A percentile compares a stretch with the other conserved stretches of the same genome.
phyloP scores from a whole-genome alignment of 2,797 vertebrate species.

The Acanthis flammea region DNA sequence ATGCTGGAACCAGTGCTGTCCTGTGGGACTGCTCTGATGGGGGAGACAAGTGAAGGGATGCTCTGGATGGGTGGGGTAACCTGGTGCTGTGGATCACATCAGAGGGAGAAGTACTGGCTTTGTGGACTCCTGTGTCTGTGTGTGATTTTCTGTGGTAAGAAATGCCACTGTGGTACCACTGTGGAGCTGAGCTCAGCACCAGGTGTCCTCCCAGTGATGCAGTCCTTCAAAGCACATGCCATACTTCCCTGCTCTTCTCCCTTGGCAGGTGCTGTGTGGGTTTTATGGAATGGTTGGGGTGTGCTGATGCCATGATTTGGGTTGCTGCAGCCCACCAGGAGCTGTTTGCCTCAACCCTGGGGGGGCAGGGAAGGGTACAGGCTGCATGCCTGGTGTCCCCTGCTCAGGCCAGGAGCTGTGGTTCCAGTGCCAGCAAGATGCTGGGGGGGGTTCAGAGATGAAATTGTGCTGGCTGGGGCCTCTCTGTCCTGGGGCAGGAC shows the following conservation, averaged over 20 bases:
- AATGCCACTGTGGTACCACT: not conserved
- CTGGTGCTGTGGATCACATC: not conserved
- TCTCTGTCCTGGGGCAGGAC: not conserved
- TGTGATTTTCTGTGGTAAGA: not conserved
- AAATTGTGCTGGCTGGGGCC: not conserved
- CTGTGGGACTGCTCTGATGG: not conserved
- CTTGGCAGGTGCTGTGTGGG: not conserved
- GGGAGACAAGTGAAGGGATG: not conserved
- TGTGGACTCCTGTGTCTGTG: not conserved
- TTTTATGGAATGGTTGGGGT: not conserved
- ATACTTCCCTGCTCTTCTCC: not conserved
- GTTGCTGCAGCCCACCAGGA: not conserved
- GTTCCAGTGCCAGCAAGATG: not conserved
- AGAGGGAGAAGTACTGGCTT: not conserved
- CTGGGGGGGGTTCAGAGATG: not conserved
- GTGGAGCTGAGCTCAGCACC: not conserved
- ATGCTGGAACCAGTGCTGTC: accelerated
- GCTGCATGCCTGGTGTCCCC: accelerated
- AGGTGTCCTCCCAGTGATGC: not conserved
- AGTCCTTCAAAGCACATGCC: not conserved
- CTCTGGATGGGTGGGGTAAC: not conserved
- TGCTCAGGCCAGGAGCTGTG: accelerated
- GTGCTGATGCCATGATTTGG: not conserved
- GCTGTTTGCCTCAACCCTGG: not conserved
- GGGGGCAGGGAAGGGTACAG: accelerated